Conservation (phyloP, 2,113 vertebrate genomes). For the Megaptera novaeangliae region DNA sequence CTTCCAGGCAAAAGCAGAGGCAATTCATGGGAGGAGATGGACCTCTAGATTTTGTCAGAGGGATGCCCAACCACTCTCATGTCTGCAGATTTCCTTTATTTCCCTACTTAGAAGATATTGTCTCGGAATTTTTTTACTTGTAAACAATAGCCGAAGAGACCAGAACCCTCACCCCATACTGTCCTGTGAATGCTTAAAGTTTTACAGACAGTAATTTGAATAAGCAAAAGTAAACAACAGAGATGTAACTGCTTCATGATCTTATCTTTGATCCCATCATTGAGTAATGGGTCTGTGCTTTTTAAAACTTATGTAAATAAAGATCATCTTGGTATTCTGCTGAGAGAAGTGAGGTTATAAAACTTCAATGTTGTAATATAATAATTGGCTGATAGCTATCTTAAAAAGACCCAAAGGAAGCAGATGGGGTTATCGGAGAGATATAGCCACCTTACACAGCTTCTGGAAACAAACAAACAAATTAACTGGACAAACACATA, state of each 20-base stretch:
- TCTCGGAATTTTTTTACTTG: not conserved
- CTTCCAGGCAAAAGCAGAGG: not conserved
- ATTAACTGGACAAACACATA: not conserved
- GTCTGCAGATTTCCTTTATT: not conserved
- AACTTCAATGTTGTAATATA: not conserved
- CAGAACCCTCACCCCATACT: accelerated
- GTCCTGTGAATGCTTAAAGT: not conserved
- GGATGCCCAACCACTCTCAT: no score
- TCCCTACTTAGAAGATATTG: not conserved
- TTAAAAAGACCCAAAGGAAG: not conserved
- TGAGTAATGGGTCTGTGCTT: not conserved
- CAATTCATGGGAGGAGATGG: not conserved
- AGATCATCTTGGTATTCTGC: not conserved
- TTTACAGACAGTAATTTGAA: not conserved
- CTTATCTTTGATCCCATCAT: not conserved
- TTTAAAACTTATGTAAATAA: not conserved
- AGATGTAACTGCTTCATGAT: not conserved
- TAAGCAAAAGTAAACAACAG: not conserved
- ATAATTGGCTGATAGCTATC: not conserved
- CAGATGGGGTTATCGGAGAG: not conserved
- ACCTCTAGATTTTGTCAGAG: not conserved
- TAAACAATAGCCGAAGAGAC: not conserved
- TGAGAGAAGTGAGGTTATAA: not conserved
- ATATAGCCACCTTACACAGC: accelerated
- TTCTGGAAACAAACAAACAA: not conserved